A percentile compares a stretch with the other conserved stretches of the same genome.
These are phyloP conservation scores for Ophion ventricosus DNA, from an alignment of 2,888 invertebrate species.

Conservation along the genomic window DNA sequence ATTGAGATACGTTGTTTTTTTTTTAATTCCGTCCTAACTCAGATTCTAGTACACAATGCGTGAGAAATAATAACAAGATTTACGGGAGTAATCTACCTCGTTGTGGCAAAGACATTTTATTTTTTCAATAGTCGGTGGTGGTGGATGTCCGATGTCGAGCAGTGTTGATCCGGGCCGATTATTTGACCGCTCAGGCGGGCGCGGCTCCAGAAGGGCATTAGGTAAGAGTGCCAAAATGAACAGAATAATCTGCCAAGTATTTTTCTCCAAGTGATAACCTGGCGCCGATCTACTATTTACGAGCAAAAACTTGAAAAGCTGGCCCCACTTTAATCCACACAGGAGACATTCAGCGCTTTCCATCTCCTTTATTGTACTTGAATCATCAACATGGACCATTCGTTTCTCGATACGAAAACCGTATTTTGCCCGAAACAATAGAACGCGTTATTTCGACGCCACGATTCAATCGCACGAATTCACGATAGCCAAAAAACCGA, in stretches of 20 bases:
- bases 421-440: constrained; percentile 19
- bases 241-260: too few species aligned
- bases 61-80: background rate
- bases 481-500: background rate
- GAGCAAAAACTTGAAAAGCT: background rate
- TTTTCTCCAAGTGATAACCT: background rate
- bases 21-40: constrained; percentile 48
- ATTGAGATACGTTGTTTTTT: constrained; percentile 65
- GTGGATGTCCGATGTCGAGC: background rate
- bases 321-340: background rate
- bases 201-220: too few species aligned
- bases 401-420: constrained; percentile 27
- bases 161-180: background rate
- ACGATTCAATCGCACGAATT: background rate
- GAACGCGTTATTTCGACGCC: background rate
- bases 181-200: background rate
- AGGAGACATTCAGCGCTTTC: background rate
- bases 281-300: background rate
- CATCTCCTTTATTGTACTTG: constrained; percentile 48
- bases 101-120: background rate
- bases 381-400: constrained; percentile 13
- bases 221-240: too few species aligned
- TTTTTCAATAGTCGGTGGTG: background rate
- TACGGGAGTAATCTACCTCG: background rate
- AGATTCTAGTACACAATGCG: background rate